Conservation (phyloP, 2,113 vertebrate genomes). For the Lophius piscatorius region DNA sequence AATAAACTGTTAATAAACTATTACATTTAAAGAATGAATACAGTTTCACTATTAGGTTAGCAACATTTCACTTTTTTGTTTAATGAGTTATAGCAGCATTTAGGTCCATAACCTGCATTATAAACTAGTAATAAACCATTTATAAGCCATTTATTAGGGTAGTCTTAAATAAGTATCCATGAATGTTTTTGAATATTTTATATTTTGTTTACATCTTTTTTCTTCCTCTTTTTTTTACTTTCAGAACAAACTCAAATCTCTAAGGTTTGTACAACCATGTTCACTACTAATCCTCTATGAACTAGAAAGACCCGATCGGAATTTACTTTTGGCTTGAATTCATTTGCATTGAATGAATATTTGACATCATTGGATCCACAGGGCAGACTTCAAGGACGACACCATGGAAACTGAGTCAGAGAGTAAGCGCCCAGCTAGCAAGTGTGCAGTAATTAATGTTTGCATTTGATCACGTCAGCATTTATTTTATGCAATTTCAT, state of each 20-base stretch:
- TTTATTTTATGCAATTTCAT: not conserved
- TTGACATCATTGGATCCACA: slow-evolving; percentile 23
- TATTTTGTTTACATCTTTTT: too few relatives aligned
- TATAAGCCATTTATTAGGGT: too few relatives aligned
- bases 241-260: slow-evolving; percentile 14
- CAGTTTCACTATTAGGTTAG: too few relatives aligned
- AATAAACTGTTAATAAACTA: too few relatives aligned
- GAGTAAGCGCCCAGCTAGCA: slow-evolving; percentile 6
- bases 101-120: too few relatives aligned
- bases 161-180: too few relatives aligned
- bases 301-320: not conserved
- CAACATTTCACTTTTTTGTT: too few relatives aligned
- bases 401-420: not conserved
- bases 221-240: too few relatives aligned
- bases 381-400: slow-evolving; percentile 4
- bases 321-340: not conserved
- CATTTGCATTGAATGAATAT: not conserved
- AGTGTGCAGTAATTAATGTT: not conserved
- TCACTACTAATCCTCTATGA: not conserved
- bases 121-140: too few relatives aligned
- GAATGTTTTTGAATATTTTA: too few relatives aligned
- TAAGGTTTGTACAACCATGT: slow-evolving; percentile 20
- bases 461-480: not conserved
- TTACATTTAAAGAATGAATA: too few relatives aligned
- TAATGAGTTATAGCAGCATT: too few relatives aligned